Evolutionary conservation across 2,888 invertebrate species (phyloP), one percentile per base, ranked within the genome.

Genomic region (Erannis defoliaria): DNA sequence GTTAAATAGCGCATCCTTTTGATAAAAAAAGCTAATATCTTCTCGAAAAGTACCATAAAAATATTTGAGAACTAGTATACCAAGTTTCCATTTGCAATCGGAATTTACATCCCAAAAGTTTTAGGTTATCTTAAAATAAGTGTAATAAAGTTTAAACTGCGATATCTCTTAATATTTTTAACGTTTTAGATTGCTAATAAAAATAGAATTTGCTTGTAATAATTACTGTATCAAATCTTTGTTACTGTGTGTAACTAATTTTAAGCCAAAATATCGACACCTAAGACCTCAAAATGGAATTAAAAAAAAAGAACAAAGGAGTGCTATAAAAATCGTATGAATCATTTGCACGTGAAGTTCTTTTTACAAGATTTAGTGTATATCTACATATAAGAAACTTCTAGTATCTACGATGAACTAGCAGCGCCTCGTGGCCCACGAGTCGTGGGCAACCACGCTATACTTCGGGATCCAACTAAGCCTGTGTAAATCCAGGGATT

Each of bases 181-280:
- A 12, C 2, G 26, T 26, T 26, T 29, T 4, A 1, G 1, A 45
- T 10, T 14, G 43, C 26, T 26, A 23, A 26, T 43, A 43, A 43
- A 43, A 31, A 31, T 19, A 1, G 12, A 46, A 1, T 37, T 21
- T 42, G 29, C 12, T 14, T 51, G 26, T 35, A 31, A 14, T 48
- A 51, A 18, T 35, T 48, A 40, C 53, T 62, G 62, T 57, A 53
- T 53, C 62, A 48, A 62, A 62, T 62, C 37, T 16, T 16, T 33
- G 37, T 61, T 56, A 61, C 37, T 51, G 38, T 26, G 61, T 54
- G 56, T 56, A 48, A 33, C 62, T 42, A 62, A 62, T 62, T 35
- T 18, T 35, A 50, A 48, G 29, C 53, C 16, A 14, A 56, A 56
- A 56, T 48, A 55, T 55, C 35, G 16, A 50, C 43, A 51, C 50